Evolutionary conservation across 2,797 vertebrate genomes (phyloP).

Genomic region (Syngnathus rostellatus): DNA sequence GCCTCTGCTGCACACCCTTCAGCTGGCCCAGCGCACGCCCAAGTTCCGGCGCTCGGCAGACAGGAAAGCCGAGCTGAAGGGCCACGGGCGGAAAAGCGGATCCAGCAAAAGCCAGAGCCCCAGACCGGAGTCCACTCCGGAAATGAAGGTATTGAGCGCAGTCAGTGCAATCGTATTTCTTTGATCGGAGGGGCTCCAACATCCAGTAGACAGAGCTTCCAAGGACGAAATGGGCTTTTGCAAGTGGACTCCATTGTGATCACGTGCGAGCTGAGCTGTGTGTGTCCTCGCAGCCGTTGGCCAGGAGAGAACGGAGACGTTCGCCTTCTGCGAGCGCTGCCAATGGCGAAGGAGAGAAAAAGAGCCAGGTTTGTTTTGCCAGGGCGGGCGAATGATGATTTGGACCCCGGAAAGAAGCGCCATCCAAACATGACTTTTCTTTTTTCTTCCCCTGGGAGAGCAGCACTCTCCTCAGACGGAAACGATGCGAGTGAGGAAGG

Average conservation of each 20-base stretch:
- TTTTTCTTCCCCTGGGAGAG: constrained; percentile 24
- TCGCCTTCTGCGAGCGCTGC: constrained; percentile 67
- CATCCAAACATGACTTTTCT: constrained; percentile 31
- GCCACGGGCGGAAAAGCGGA: constrained; percentile 60
- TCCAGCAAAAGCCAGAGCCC: constrained; percentile 52
- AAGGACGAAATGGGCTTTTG: too few relatives aligned
- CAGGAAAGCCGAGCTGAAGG: constrained; percentile 64
- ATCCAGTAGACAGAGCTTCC: neutral
- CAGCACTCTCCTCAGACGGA: constrained; percentile 82
- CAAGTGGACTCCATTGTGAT: constrained; percentile 15
- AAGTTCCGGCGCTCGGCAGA: constrained; percentile 39
- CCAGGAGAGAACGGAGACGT: constrained; percentile 75
- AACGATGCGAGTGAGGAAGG: constrained; percentile 92
- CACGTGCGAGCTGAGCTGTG: constrained; percentile 41
- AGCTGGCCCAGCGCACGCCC: constrained; percentile 36
- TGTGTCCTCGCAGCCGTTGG: constrained; percentile 67
- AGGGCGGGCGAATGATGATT: neutral
- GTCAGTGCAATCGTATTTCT: neutral
- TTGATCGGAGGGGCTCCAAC: neutral
- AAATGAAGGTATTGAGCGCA: constrained; percentile 70
- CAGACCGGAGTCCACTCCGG: constrained; percentile 59
- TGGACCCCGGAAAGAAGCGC: too few relatives aligned
- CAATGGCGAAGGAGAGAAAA: constrained; percentile 72
- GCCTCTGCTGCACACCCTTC: constrained; percentile 34
- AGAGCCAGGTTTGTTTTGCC: constrained; percentile 82